Percentiles rank a stretch among this genome's conserved stretches.
Conservation (phyloP, 2,888 invertebrate species). For the Sarcophaga subvicina region DNA sequence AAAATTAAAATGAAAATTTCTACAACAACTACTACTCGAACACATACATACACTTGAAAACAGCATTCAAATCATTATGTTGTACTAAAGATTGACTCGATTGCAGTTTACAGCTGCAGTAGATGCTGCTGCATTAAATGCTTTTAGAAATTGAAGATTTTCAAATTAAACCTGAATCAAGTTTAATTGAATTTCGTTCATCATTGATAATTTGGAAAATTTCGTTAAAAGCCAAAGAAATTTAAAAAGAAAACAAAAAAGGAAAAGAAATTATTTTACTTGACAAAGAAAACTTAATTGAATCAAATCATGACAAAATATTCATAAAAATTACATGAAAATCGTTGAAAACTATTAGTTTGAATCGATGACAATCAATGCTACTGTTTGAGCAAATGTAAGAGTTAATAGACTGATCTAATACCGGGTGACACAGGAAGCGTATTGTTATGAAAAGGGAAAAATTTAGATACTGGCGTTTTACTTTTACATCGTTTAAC, state of each 20-base stretch:
- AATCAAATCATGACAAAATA: no score
- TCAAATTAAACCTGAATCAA: conserved; percentile 10
- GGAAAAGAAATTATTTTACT: background rate
- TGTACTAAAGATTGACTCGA: conserved; percentile 21
- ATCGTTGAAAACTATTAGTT: no score
- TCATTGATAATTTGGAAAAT: background rate
- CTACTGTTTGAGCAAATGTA: no score
- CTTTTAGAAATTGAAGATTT: conserved; percentile 47
- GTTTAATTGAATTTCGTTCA: conserved; percentile 41
- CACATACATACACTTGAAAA: conserved; percentile 43
- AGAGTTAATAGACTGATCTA: no score
- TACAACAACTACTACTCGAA: background rate
- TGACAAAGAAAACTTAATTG: no score
- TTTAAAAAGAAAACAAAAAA: background rate
- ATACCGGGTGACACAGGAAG: no score
- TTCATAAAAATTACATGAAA: no score
- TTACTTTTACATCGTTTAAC: no score
- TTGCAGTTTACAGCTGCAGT: conserved; percentile 8
- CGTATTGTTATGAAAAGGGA: no score
- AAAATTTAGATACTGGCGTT: no score
- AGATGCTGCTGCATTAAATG: conserved; percentile 26
- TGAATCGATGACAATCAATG: no score
- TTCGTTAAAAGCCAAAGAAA: background rate
- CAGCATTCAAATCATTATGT: conserved; percentile 54
- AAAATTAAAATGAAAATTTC: conserved; percentile 55